phyloP scores from a whole-genome alignment of 1,140 invertebrate species.

The Nasonia giraulti region DNA sequence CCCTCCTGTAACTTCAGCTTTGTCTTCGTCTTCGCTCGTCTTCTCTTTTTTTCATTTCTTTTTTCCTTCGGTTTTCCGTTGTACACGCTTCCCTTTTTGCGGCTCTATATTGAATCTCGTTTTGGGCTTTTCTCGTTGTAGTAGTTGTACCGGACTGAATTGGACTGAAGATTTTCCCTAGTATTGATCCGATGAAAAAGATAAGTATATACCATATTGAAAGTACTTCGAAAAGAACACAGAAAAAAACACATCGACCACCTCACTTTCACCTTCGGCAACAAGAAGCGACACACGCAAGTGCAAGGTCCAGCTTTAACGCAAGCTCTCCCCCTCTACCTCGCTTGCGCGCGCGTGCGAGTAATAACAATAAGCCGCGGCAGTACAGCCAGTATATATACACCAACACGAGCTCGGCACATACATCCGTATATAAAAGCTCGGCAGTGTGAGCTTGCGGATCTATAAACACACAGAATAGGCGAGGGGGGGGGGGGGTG shows the following conservation, averaged over 20 bases:
- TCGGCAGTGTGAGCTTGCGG: background rate
- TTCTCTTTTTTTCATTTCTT: conserved; percentile 34
- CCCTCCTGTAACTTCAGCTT: background rate
- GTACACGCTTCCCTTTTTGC: conserved; percentile 26
- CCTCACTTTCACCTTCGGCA: too few species aligned
- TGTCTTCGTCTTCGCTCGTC: background rate
- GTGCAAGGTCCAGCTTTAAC: background rate
- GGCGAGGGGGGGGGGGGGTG: background rate
- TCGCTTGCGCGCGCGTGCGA: background rate
- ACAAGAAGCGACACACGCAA: background rate
- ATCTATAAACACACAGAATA: background rate
- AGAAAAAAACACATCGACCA: too few species aligned
- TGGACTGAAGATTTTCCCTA: too few species aligned
- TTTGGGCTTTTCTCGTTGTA: background rate
- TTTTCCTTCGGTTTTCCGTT: conserved; percentile 11
- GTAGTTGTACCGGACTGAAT: too few species aligned
- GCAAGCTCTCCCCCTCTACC: background rate
- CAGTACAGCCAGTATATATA: background rate
- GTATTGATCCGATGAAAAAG: too few species aligned
- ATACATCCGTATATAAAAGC: background rate
- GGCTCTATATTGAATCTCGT: conserved; percentile 24
- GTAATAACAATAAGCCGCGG: conserved; percentile 28
- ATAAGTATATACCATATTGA: too few species aligned
- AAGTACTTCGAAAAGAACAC: too few species aligned
- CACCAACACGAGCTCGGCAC: background rate